Conservation (phyloP, 2,888 invertebrate genomes). For the Lasioglossum morio region DNA sequence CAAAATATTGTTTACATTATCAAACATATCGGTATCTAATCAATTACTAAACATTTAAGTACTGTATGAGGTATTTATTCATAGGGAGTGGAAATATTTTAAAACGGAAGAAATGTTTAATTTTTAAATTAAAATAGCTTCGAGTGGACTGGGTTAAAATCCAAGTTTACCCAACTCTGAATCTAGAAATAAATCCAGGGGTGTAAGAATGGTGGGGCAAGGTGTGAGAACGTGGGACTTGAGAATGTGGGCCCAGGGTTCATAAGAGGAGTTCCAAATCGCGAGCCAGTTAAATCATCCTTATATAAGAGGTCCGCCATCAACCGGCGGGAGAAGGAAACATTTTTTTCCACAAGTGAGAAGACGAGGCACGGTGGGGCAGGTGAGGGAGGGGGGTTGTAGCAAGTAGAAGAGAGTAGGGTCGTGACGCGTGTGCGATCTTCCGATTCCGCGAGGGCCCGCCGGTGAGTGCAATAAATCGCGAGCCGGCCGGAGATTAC, state of each 20-base stretch:
- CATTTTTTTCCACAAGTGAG: neutral
- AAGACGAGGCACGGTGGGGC: neutral
- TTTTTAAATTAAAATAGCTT: too few species aligned
- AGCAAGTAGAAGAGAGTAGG: neutral
- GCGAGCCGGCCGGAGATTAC: constrained; percentile 77
- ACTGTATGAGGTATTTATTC: too few species aligned
- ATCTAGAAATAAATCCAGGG: neutral
- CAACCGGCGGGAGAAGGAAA: constrained; percentile 5
- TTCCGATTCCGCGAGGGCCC: constrained; percentile 59
- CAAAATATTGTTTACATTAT: too few species aligned
- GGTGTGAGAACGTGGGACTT: neutral
- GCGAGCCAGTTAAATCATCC: constrained; percentile 43
- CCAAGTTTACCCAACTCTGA: neutral
- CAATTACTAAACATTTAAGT: too few species aligned
- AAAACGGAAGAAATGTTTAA: too few species aligned
- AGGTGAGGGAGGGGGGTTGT: neutral
- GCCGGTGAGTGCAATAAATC: constrained; percentile 78
- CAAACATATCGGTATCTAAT: too few species aligned
- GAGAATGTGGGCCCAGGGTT: neutral
- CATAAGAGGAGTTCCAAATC: neutral
- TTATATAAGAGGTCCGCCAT: constrained; percentile 24
- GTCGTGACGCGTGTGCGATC: constrained; percentile 61
- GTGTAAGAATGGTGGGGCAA: neutral
- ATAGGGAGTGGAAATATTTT: too few species aligned
- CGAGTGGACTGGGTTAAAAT: neutral